Evolutionary conservation across 2,113 vertebrate genomes (phyloP), one percentile per base, ranked within the genome.

Genomic region (Brachionichthys hirsutus): DNA sequence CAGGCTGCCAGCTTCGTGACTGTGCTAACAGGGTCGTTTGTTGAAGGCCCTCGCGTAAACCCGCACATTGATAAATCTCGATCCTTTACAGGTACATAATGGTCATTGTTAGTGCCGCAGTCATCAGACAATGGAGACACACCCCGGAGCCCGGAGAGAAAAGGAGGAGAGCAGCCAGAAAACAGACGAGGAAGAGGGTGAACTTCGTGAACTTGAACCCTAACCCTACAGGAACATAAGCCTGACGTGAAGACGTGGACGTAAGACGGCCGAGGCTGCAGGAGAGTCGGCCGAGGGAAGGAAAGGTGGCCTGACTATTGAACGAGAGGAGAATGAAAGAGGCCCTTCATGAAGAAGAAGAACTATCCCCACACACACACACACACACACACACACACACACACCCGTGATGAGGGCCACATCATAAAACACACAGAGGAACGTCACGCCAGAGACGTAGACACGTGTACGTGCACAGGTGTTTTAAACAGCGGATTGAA

Each of bases 241-340:
- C 3, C 5, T 30, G 24, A 30, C 24, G 24, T 30, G 24, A 30
- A 4, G 24, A 30, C 24, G 24, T 11, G 36, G 36, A 12, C 12
- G 36, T 3, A 10, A 10, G 12, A 10, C 12, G 36, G 12, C 2
- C 61, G 72, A 78, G 58, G 82, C 76, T 87, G 84, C 46, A 19
- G 47, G 47, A 49, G 65, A 62, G 60, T 22, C 51, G 11, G 54
- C 1, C 0, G 17, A 67, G 77, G 67, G 24, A 30, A 30, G 5
- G 24, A 30, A 30, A 30, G 24, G 24, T 30, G 5, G 54, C 24
- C 49, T 14, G 18, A 24, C 34, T 56, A 62, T 47, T 73, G 46
- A 75, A 24, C 58, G 58, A 62, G 46, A 83, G 54, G 54, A 70
- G 68, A 78, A 72, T 60, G 35, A 54, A 45, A 42, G 38, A 9